phyloP scores from a whole-genome alignment of 2,113 vertebrate genomes.

The Antechinus stuartii region DNA sequence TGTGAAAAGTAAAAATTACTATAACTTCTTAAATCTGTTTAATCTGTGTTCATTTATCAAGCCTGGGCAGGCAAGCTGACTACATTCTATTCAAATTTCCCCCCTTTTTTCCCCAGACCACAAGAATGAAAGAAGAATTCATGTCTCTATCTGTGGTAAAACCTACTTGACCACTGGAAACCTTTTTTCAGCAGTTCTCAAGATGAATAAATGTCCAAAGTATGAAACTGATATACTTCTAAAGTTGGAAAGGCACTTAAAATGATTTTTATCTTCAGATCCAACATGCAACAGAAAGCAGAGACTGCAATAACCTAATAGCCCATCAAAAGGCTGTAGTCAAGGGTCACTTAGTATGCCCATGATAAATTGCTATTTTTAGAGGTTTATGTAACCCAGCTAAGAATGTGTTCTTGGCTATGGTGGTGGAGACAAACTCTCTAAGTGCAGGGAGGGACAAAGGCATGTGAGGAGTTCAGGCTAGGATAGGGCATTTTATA shows the following conservation, averaged over 20 bases:
- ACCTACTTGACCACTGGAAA: constrained; percentile 49
- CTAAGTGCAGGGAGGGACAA: constrained; percentile 57
- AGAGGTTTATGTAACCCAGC: constrained; percentile 68
- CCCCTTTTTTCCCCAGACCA: constrained; percentile 44
- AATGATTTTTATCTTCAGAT: constrained; percentile 58
- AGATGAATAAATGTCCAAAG: constrained; percentile 39
- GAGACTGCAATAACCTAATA: constrained; percentile 47
- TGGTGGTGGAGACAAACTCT: constrained; percentile 56
- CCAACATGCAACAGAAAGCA: constrained; percentile 54
- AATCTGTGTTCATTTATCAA: constrained; percentile 57
- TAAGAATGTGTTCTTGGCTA: constrained; percentile 72
- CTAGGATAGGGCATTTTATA: constrained; percentile 18
- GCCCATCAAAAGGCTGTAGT: constrained; percentile 51
- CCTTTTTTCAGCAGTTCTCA: constrained; percentile 38
- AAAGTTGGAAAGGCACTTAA: constrained; percentile 53
- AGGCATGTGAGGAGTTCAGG: constrained; percentile 56
- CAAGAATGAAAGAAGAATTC: constrained; percentile 61
- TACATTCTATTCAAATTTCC: constrained; percentile 60
- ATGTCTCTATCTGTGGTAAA: constrained; percentile 39
- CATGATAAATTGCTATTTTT: constrained; percentile 71
- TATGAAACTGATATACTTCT: constrained; percentile 46
- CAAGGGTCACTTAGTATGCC: constrained; percentile 70
- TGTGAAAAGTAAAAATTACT: background rate
- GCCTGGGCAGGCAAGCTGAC: constrained; percentile 54
- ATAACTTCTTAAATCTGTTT: constrained; percentile 57